Evolutionary conservation across 2,113 vertebrate genomes (phyloP), one percentile per base, ranked within the genome.

Genomic region (Rhinoderma darwinii): DNA sequence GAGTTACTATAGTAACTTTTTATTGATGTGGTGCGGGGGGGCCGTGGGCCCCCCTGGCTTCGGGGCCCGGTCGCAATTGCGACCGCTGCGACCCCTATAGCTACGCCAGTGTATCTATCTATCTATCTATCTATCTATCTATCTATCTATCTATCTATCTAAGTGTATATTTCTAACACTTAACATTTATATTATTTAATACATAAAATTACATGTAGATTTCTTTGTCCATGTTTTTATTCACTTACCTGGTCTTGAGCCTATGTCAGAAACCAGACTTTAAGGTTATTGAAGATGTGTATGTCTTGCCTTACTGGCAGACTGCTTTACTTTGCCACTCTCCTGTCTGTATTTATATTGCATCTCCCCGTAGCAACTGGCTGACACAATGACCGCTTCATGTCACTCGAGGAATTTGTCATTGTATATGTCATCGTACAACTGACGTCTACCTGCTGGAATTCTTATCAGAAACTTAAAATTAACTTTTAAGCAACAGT

Each of bases 301-400:
- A 10, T 20, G 15, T 32, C 43, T 32, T 79, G 75, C 8, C 10
- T 32, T 37, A 30, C 50, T 81, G 25, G 11, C 54, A 81, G 25
- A 43, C 78, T 61, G 35, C 25, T n/a, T 43, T 27, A 68, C 70
- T 75, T 51, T 17, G 5, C 22, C 35, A 61, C 47, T 43, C 32
- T 30, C 43, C 35, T 84, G 72, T 47, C 83, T 76, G 54, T 63
- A 76, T 84, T 76, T 84, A 84, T 84, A 75, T 20, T 27, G 47
- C 35, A 63, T 37, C 72, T 76, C 70, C n/a, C 83, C 73, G 39
- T 77, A 27, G 73, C 22, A 84, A 66, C 73, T 84, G 41, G 22
- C 10, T 43, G 83, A 75, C 51, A 61, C 83, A 44, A 39, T 80
- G 51, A 44, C 39, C 54, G 83, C 72, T 76, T 76, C 72, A 63